Percentiles rank a stretch among this genome's conserved stretches.
phyloP scores from a whole-genome alignment of 2,888 invertebrate species.

The Tetragonula carbonaria region DNA sequence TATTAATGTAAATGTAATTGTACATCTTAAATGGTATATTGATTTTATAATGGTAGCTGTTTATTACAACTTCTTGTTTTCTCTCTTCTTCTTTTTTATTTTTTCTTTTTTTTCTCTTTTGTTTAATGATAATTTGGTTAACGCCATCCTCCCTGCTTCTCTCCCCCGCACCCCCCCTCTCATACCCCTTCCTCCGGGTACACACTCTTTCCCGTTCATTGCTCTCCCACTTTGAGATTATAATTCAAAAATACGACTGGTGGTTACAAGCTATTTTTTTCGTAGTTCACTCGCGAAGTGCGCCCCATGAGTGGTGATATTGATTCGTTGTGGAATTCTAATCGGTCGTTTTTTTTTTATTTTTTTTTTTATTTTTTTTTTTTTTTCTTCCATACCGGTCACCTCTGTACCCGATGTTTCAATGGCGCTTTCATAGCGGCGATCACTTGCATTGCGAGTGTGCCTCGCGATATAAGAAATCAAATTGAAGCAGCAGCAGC shows the following conservation, averaged over 20 bases:
- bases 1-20: constrained; percentile 66
- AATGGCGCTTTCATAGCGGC: constrained; percentile 26
- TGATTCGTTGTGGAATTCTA: constrained; percentile 46
- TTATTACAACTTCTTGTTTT: constrained; percentile 50
- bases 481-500: constrained; percentile 17
- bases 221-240: constrained; percentile 76
- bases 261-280: constrained; percentile 82
- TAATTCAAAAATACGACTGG: constrained; percentile 82
- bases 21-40: constrained; percentile 63
- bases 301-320: constrained; percentile 31
- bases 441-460: constrained; percentile 15
- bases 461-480: constrained; percentile 36
- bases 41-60: constrained; percentile 69
- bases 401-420: constrained; percentile 10
- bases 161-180: constrained; percentile 5
- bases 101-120: constrained; percentile 34
- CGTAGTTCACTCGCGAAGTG: constrained; percentile 40
- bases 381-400: constrained; percentile 2
- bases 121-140: constrained; percentile 52
- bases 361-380: too few species aligned
- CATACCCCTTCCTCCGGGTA: constrained; percentile 21
- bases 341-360: constrained; percentile 44
- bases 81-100: constrained; percentile 33
- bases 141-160: constrained; percentile 46
- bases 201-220: constrained; percentile 35